Percentiles rank a stretch among this genome's conserved stretches.
phyloP scores from a whole-genome alignment of 2,113 vertebrate genomes.

The Aix galericulata region DNA sequence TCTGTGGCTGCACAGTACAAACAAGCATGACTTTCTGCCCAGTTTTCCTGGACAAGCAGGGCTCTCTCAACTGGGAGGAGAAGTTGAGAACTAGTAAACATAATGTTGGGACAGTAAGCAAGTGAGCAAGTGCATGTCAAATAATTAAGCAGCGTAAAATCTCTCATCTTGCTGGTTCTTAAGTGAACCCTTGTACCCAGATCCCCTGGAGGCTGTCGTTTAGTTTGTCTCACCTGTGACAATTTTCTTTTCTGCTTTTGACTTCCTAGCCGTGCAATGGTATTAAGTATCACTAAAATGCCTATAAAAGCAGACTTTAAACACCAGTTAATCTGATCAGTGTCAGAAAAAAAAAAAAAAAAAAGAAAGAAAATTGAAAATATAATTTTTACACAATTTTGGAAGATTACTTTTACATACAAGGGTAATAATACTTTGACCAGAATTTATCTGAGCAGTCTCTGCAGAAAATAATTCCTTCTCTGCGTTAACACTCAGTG shows the following conservation, averaged over 20 bases:
- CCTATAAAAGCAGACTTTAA: not conserved
- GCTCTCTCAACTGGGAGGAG: not conserved
- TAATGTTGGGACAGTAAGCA: not conserved
- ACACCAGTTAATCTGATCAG: not conserved
- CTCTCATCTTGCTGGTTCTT: not conserved
- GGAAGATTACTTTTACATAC: not conserved
- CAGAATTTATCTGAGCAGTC: slow-evolving; percentile 17
- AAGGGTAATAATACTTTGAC: not conserved
- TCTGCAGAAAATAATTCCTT: slow-evolving; percentile 39
- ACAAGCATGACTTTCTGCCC: not conserved
- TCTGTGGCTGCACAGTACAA: not conserved
- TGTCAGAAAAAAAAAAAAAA: not conserved
- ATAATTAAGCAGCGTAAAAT: not conserved
- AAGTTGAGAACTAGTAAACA: no score
- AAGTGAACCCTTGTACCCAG: not conserved
- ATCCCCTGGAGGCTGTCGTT: not conserved
- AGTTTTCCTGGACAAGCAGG: not conserved
- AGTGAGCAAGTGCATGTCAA: not conserved
- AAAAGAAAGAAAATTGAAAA: not conserved
- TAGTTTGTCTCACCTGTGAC: not conserved
- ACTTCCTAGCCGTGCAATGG: not conserved
- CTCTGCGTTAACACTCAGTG: slow-evolving; percentile 13
- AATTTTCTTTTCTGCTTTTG: not conserved
- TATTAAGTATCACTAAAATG: not conserved
- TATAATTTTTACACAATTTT: not conserved